Conservation (phyloP, 2,888 invertebrate species). For the Allygus modestus region DNA sequence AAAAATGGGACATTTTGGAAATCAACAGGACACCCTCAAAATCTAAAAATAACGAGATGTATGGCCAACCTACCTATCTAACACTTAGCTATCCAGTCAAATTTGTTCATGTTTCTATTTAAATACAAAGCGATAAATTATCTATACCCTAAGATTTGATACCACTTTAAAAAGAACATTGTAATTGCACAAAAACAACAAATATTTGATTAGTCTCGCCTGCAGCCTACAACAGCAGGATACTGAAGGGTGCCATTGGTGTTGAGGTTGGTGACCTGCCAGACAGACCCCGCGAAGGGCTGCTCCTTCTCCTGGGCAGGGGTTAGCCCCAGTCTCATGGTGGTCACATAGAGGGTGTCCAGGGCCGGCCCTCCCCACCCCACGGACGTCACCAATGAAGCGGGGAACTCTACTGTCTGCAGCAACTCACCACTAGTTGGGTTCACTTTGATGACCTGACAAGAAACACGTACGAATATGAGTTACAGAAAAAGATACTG, state of each 20-base stretch:
- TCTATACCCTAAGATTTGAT: no score
- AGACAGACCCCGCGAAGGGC: slow-evolving; percentile 76
- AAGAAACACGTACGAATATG: neutral
- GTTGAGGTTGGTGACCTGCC: slow-evolving; percentile 74
- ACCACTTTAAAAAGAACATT: no score
- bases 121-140: no score
- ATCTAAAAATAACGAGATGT: no score
- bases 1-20: no score
- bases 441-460: slow-evolving; percentile 81
- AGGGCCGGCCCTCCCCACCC: slow-evolving; percentile 83
- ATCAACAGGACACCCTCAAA: no score
- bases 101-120: no score
- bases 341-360: slow-evolving; percentile 83
- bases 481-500: no score
- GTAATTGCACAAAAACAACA: no score
- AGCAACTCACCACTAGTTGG: slow-evolving; percentile 78
- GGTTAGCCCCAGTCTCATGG: slow-evolving; percentile 75
- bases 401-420: slow-evolving; percentile 79
- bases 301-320: slow-evolving; percentile 76
- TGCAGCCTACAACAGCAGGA: slow-evolving; percentile 48
- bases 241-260: slow-evolving; percentile 72
- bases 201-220: no score
- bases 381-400: slow-evolving; percentile 81
- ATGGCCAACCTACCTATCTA: no score
- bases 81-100: no score